Conservation (phyloP, 1,140 invertebrate species). For the Sweltsa coloradensis region DNA sequence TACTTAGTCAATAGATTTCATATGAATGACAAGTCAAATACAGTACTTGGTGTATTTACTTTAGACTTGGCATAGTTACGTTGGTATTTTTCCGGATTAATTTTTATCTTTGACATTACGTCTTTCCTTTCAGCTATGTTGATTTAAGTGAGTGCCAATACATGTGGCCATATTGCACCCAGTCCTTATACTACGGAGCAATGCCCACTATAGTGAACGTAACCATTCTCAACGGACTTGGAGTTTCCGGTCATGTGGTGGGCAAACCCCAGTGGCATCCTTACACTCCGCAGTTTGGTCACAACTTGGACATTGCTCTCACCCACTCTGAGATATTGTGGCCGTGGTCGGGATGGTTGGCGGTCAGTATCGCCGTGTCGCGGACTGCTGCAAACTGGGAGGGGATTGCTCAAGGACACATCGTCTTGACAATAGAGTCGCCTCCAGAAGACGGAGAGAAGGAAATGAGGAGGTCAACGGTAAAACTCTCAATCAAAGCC, state of each 20-base stretch:
- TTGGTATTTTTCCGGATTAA: no score
- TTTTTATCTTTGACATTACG: constrained; percentile 4
- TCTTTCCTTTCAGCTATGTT: constrained; percentile 51
- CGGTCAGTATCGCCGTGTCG: constrained; percentile 57
- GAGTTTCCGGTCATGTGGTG: constrained; percentile 66
- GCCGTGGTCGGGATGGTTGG: constrained; percentile 95
- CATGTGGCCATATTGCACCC: constrained; percentile 97
- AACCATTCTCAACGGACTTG: constrained; percentile 78
- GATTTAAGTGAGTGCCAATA: constrained; percentile 90
- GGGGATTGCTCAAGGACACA: constrained; percentile 66
- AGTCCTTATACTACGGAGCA: constrained; percentile 78
- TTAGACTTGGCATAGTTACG: no score
- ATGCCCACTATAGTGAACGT: constrained; percentile 88
- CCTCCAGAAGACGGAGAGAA: constrained; percentile 52
- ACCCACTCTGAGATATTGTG: constrained; percentile 74
- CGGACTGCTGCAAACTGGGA: constrained; percentile 60
- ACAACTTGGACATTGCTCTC: constrained; percentile 51
- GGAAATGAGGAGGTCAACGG: constrained; percentile 49
- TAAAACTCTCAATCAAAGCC: constrained; percentile 62
- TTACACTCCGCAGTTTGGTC: constrained; percentile 45
- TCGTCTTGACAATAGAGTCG: constrained; percentile 75
- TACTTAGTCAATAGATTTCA: no score
- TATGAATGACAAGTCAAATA: no score
- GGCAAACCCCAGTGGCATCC: constrained; percentile 76
- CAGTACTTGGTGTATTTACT: no score